Evolutionary conservation across 2,113 vertebrate species (phyloP).

Genomic region (Grus americana): DNA sequence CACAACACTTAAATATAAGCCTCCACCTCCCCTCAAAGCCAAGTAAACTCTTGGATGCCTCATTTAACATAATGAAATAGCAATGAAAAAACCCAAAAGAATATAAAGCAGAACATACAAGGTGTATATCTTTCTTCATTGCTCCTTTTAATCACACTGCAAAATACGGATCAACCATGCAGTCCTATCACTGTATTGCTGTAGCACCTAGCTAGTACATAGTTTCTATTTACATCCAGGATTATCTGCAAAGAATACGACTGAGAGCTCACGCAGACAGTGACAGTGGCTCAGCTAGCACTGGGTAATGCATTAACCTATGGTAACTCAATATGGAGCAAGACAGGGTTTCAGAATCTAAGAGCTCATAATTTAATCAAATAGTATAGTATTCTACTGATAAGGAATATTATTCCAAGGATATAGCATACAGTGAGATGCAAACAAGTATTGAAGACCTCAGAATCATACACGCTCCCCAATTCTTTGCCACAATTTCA

Average conservation of each 20-base stretch:
- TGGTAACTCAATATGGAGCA: not conserved
- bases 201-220: not conserved
- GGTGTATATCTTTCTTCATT: not conserved
- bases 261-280: not conserved
- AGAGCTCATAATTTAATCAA: not conserved
- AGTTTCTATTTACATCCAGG: not conserved
- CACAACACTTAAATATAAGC: not conserved
- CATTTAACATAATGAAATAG: not conserved
- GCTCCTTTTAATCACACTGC: not conserved
- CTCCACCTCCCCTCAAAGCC: not conserved
- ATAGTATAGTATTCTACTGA: not conserved
- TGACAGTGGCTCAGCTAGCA: not conserved
- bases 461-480: accelerated
- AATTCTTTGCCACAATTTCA: not conserved
- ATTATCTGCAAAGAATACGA: not conserved
- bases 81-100: not conserved
- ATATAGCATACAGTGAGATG: not conserved
- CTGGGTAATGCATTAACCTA: not conserved
- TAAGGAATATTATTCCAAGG: not conserved
- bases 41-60: not conserved
- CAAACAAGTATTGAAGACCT: not conserved
- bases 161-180: not conserved
- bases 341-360: not conserved
- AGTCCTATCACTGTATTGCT: not conserved
- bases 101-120: not conserved